A percentile compares a stretch with the other conserved stretches of the same genome.
Conservation (phyloP, 2,888 invertebrate genomes). For the Callosobruchus maculatus region DNA sequence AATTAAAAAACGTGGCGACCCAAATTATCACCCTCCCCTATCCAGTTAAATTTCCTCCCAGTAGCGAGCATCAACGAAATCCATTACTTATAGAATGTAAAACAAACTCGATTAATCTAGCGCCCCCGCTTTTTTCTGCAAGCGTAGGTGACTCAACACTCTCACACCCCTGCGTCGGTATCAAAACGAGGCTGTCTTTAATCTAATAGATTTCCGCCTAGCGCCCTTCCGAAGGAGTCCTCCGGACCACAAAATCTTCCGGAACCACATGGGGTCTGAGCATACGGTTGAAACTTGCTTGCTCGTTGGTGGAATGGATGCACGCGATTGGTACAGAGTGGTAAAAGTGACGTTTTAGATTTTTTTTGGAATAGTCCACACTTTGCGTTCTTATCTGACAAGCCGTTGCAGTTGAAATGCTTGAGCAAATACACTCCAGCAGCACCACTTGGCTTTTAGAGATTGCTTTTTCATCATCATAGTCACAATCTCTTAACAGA, state of each 20-base stretch:
- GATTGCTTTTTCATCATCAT: no score
- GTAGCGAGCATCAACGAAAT: not conserved
- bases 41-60: no score
- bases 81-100: not conserved
- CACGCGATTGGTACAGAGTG: no score
- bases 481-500: no score
- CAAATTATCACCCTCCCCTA: not conserved
- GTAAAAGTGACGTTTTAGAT: no score
- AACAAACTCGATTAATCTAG: not conserved
- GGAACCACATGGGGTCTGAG: not conserved
- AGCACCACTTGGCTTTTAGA: no score
- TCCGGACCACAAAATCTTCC: not conserved
- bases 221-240: not conserved
- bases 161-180: conserved; percentile 1
- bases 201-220: conserved; percentile 1
- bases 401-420: no score
- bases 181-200: not conserved
- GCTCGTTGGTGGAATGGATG: no score
- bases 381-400: no score
- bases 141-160: conserved; percentile 4
- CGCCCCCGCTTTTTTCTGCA: not conserved
- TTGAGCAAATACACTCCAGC: no score
- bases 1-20: not conserved
- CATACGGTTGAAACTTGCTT: no score
- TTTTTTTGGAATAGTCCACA: no score